Conservation (phyloP, 2,888 invertebrate species). For the Megalurothrips usitatus region DNA sequence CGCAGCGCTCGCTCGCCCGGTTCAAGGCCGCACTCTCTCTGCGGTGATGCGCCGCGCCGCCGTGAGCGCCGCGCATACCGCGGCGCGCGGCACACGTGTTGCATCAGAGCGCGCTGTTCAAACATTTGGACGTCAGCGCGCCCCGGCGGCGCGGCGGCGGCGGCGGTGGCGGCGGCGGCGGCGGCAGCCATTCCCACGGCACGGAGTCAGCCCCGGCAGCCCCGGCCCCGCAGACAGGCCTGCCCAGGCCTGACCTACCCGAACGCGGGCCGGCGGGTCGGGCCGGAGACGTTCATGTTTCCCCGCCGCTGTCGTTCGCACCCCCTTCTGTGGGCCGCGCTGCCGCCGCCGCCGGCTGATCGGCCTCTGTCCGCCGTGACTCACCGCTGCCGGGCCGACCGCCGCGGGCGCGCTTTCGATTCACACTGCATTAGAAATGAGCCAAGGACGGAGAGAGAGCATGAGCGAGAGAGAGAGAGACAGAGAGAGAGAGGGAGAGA, state of each 20-base stretch:
- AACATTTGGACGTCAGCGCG: neutral
- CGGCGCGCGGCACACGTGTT: neutral
- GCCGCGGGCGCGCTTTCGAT: slow-evolving; percentile 8
- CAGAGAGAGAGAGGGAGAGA: neutral
- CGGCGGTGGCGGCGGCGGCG: neutral
- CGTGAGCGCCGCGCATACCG: neutral
- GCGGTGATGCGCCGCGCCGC: neutral
- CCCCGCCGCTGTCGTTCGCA: neutral
- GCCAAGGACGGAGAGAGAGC: neutral
- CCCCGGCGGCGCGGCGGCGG: neutral
- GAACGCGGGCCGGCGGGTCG: neutral
- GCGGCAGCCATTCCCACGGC: neutral
- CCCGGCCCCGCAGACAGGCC: too few species aligned
- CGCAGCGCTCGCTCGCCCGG: neutral
- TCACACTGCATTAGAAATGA: neutral
- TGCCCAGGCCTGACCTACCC: too few species aligned
- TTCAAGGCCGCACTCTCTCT: slow-evolving; percentile 18
- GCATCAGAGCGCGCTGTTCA: slow-evolving; percentile 2
- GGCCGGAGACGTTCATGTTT: too few species aligned
- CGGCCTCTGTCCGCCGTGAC: neutral
- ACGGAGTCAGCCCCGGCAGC: neutral
- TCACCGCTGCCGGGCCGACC: neutral
- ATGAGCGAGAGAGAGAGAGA: neutral
- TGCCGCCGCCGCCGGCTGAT: neutral
- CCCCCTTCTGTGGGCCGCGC: neutral